These are phyloP conservation scores for Ceyx melanurus DNA, from an alignment of 2,113 vertebrate species.

Conservation along the genomic window DNA sequence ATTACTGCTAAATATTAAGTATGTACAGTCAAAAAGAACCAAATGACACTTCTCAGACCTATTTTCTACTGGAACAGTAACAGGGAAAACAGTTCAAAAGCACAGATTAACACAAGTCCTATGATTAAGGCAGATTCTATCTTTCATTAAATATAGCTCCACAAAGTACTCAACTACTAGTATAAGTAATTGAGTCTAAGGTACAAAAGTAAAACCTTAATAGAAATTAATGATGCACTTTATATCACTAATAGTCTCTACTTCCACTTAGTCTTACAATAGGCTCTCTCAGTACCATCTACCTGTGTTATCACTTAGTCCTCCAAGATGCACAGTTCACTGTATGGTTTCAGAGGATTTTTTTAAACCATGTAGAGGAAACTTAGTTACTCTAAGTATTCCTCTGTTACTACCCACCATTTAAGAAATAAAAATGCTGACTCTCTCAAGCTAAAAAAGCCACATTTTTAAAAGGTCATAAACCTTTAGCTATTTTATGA, in stretches of 20 bases:
- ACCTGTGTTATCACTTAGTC: background rate
- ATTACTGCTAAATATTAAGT: background rate
- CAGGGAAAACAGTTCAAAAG: background rate
- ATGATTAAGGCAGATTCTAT: background rate
- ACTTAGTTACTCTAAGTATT: background rate
- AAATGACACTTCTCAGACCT: background rate
- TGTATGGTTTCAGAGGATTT: background rate
- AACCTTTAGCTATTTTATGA: constrained; percentile 10
- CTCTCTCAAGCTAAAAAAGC: background rate
- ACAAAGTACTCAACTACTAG: background rate
- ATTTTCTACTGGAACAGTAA: background rate
- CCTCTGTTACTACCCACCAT: background rate
- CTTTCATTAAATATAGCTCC: background rate
- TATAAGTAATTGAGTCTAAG: background rate
- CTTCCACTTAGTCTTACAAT: background rate
- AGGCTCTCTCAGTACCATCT: background rate
- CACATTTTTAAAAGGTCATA: background rate
- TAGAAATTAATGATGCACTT: background rate
- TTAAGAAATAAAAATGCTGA: background rate
- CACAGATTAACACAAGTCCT: background rate
- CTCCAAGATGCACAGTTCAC: background rate
- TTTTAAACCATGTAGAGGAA: background rate
- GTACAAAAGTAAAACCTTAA: background rate
- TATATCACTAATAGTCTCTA: background rate
- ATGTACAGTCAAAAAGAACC: background rate